Percentiles rank a stretch among this genome's conserved stretches.
Conservation (phyloP, 2,113 vertebrate genomes). For the Corythornis madagascariensis region DNA sequence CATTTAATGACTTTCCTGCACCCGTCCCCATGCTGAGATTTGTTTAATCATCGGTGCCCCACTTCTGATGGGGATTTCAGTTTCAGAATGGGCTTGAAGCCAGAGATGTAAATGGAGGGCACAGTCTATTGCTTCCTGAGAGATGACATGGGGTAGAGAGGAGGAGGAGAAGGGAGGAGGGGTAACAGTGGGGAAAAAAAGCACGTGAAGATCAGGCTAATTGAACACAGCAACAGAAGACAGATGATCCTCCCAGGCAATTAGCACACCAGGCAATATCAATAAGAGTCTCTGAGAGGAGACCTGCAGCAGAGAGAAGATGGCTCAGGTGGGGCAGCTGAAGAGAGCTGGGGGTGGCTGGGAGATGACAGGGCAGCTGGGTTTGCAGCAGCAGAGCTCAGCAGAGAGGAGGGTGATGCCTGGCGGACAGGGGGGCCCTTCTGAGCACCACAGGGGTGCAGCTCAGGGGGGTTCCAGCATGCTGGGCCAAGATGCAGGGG, state of each 20-base stretch:
- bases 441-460: neutral
- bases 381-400: neutral
- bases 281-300: neutral
- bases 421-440: neutral
- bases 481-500: neutral
- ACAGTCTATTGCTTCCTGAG: conserved; percentile 43
- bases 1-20: conserved; percentile 1
- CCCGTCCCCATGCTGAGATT: neutral
- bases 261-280: conserved; percentile 38
- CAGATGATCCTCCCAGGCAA: conserved; percentile 18
- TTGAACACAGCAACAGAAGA: conserved; percentile 34
- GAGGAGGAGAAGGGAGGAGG: neutral
- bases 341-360: neutral
- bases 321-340: neutral
- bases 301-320: neutral
- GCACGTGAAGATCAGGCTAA: conserved; percentile 24
- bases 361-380: neutral
- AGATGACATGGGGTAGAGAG: neutral
- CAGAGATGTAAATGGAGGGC: conserved; percentile 33
- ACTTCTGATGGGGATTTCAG: neutral
- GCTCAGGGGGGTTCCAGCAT: neutral
- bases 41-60: conserved; percentile 27
- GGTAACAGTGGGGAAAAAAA: neutral
- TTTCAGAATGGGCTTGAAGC: conserved; percentile 11
- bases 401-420: neutral